A percentile compares a stretch with the other conserved stretches of the same genome.
phyloP scores from a whole-genome alignment of 2,113 vertebrate genomes.

The Pelecanoides urinatrix region DNA sequence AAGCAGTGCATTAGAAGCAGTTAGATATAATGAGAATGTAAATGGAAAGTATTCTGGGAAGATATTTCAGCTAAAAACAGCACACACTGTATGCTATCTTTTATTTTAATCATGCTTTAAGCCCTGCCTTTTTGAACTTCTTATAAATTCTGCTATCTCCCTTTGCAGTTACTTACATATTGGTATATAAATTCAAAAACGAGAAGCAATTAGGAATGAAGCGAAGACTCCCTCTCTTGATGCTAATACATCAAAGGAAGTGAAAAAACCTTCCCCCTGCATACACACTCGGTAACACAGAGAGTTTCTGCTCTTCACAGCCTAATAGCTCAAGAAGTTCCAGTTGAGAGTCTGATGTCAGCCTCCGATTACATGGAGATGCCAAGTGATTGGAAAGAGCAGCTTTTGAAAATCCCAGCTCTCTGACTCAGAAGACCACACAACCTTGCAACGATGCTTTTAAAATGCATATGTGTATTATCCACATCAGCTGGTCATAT shows the following conservation, averaged over 20 bases:
- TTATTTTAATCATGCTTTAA: slow-evolving; percentile 62
- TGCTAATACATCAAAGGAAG: slow-evolving; percentile 61
- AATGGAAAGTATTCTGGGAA: slow-evolving; percentile 57
- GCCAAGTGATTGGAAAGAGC: slow-evolving; percentile 28
- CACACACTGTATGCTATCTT: slow-evolving; percentile 45
- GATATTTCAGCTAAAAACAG: slow-evolving; percentile 61
- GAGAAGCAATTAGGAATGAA: slow-evolving; percentile 54
- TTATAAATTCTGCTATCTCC: slow-evolving; percentile 64
- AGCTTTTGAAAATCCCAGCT: slow-evolving; percentile 4
- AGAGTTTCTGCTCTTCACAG: slow-evolving; percentile 58
- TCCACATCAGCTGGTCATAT: not conserved
- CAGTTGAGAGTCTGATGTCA: slow-evolving; percentile 54
- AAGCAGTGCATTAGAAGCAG: slow-evolving; percentile 54
- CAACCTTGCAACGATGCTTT: not conserved
- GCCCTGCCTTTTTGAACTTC: slow-evolving; percentile 63
- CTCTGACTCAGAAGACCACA: slow-evolving; percentile 12
- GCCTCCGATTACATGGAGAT: slow-evolving; percentile 40
- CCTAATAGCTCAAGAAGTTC: slow-evolving; percentile 46
- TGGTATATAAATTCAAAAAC: slow-evolving; percentile 64
- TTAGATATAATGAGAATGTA: slow-evolving; percentile 63
- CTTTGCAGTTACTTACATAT: slow-evolving; percentile 64
- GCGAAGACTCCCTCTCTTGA: slow-evolving; percentile 53
- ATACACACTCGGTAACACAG: slow-evolving; percentile 17
- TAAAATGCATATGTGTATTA: not conserved
- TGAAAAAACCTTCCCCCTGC: not conserved